Conservation (phyloP, 2,888 invertebrate species). For the Dynastes grantii region DNA sequence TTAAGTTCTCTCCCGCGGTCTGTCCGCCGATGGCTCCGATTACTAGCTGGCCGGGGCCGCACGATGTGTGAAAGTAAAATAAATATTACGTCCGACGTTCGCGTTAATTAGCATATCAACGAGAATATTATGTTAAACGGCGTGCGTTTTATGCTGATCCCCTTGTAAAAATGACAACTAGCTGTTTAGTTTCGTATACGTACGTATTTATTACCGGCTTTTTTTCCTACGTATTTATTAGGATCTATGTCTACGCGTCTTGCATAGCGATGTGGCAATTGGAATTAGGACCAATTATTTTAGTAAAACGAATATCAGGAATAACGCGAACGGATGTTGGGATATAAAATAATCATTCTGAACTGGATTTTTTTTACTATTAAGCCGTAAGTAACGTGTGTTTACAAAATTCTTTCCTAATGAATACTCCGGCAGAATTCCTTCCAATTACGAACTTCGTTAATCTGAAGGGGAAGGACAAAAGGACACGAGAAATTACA, state of each 20-base stretch:
- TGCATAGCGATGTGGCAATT: conserved; percentile 30
- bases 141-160: conserved; percentile 27
- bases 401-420: too few relatives aligned
- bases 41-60: neutral
- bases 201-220: conserved; percentile 1
- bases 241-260: conserved; percentile 20
- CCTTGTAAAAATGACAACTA: conserved; percentile 37
- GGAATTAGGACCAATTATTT: conserved; percentile 15
- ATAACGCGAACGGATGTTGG: neutral
- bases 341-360: conserved; percentile 14
- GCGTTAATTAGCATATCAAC: conserved; percentile 42
- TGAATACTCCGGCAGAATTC: too few relatives aligned
- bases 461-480: too few relatives aligned
- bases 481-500: too few relatives aligned
- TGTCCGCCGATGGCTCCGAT: conserved; percentile 26
- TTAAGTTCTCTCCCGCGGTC: conserved; percentile 9
- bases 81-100: conserved; percentile 30
- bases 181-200: conserved; percentile 19
- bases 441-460: too few relatives aligned
- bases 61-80: conserved; percentile 30
- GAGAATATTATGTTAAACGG: conserved; percentile 43
- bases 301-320: conserved; percentile 18
- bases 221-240: conserved; percentile 3
- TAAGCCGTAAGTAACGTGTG: neutral
- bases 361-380: conserved; percentile 2